Base-by-base conservation (phyloP, 37 sponge, comb jelly and placozoan species). In the Cliona cf. orientalis region DNA sequence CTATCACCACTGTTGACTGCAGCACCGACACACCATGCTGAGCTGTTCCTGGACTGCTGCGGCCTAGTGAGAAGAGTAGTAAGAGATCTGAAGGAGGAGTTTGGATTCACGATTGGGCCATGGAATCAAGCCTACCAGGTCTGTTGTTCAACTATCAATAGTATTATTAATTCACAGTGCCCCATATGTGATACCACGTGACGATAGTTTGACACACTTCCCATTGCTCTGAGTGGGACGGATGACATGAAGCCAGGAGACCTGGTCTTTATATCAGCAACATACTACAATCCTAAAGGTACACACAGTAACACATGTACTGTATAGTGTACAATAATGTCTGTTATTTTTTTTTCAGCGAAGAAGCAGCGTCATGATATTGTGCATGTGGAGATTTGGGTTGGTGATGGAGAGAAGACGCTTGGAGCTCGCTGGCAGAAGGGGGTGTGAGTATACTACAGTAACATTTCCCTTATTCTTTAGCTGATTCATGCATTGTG, bases 311-410 rank as follows among this genome's bases (percentile, higher is more conserved):
- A 5, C 33, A 14, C 62, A 57, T 4, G 12, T 37, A 37, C 28
- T 19, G 3, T 11, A 5, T 46, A 19, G 60, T 56, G 29, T 75
- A 40, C 33, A 39, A 35, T 2, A 11, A 36, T 37, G 41, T 42
- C 42, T n/a, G 34, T 32, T 38, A 37, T 5, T 35, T 31, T 77
- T 35, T 76, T 2, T 32, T 14, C 74, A 89, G 90, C 68, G 35
- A 82, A 78, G 33, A 57, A 49, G 26, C 94, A 94, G 69, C 84
- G 74, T 33, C 94, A 94, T 68, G 60, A 83, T 45, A 90, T 94
- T 80, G 94, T 94, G 0, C 94, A 94, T 87, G 94, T 94, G 43
- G 94, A 94, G 80, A 74, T 94, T 2, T 94, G 94, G 94, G 35
- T 83, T 42, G 94, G 94, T 31, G 87, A 94, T 23, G 94, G 88